Evolutionary conservation across 2,113 vertebrate species (phyloP).

Genomic region (Bujurquina vittata): DNA sequence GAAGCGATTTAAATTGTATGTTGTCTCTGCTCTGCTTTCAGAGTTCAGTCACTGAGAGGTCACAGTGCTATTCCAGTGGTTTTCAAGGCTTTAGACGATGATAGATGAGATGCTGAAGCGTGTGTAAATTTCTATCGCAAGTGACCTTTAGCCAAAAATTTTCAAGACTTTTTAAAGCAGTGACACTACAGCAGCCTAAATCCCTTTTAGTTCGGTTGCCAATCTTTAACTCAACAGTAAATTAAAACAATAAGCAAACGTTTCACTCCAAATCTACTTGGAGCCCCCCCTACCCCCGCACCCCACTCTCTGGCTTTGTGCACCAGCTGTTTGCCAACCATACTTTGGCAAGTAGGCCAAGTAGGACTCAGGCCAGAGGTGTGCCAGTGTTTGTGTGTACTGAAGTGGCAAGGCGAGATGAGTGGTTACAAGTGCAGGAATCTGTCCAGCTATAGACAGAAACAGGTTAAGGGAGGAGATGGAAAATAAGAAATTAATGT

Average conservation of each 20-base stretch:
- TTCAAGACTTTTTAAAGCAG: neutral
- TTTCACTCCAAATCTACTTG: constrained; percentile 19
- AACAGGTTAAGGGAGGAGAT: neutral
- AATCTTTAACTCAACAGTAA: constrained; percentile 4
- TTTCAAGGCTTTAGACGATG: constrained; percentile 19
- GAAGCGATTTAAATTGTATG: constrained; percentile 36
- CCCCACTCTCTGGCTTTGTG: constrained; percentile 21
- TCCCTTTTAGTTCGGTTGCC: neutral
- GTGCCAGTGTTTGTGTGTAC: constrained; percentile 25
- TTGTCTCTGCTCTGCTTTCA: constrained; percentile 14
- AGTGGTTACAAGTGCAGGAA: constrained; percentile 41
- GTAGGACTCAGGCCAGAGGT: constrained; percentile 40
- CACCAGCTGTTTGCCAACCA: constrained; percentile 58
- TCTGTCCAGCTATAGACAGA: constrained; percentile 31
- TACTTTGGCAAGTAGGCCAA: constrained; percentile 45
- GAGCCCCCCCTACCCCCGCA: neutral
- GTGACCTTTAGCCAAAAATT: neutral
- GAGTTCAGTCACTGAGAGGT: constrained; percentile 30
- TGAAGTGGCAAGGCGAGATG: constrained; percentile 18
- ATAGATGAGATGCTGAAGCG: constrained; percentile 19
- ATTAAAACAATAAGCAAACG: constrained; percentile 28
- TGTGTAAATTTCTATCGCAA: constrained; percentile 26
- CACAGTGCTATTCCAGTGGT: constrained; percentile 28
- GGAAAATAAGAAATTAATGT: constrained; percentile 35
- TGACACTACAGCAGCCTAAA: neutral